These are phyloP conservation scores for Lucifuga dentata DNA, from an alignment of 2,113 vertebrate genomes.

Conservation along the genomic window DNA sequence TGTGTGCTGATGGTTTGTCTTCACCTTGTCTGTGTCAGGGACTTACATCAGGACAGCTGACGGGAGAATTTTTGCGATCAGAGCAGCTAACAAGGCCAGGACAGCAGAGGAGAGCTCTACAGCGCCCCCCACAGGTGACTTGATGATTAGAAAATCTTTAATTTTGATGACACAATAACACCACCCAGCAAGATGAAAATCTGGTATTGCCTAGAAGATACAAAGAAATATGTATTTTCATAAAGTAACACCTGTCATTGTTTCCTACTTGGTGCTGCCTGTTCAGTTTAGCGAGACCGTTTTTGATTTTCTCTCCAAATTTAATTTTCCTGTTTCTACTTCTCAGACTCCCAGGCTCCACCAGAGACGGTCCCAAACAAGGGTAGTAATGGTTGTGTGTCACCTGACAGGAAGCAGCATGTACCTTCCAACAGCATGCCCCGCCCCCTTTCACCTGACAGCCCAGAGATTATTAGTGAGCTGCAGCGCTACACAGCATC, in stretches of 20 bases:
- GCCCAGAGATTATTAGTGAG: conserved; percentile 92
- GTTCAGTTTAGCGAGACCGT: background rate
- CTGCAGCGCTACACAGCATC: conserved; percentile 89
- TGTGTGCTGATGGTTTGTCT: background rate
- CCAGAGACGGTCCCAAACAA: conserved; percentile 48
- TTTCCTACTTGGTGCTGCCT: too few relatives aligned
- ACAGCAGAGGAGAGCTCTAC: conserved; percentile 81
- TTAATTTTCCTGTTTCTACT: background rate
- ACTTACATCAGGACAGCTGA: conserved; percentile 95
- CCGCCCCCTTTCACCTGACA: conserved; percentile 90
- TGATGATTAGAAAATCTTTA: too few relatives aligned
- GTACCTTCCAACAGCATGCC: conserved; percentile 80
- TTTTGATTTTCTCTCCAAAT: background rate
- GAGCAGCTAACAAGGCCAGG: conserved; percentile 91
- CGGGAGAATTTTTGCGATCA: conserved; percentile 95
- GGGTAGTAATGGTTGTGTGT: conserved; percentile 85
- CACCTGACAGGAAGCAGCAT: conserved; percentile 80
- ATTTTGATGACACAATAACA: too few relatives aligned
- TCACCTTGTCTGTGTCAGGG: conserved; percentile 77
- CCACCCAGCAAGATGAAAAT: too few relatives aligned
- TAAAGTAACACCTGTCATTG: too few relatives aligned
- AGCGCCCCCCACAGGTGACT: conserved; percentile 86
- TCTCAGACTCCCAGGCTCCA: conserved; percentile 84
- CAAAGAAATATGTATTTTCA: too few relatives aligned
- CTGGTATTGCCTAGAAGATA: too few relatives aligned